Base-by-base conservation (phyloP, 2,797 vertebrate species). In the Pagetopsis macropterus region DNA sequence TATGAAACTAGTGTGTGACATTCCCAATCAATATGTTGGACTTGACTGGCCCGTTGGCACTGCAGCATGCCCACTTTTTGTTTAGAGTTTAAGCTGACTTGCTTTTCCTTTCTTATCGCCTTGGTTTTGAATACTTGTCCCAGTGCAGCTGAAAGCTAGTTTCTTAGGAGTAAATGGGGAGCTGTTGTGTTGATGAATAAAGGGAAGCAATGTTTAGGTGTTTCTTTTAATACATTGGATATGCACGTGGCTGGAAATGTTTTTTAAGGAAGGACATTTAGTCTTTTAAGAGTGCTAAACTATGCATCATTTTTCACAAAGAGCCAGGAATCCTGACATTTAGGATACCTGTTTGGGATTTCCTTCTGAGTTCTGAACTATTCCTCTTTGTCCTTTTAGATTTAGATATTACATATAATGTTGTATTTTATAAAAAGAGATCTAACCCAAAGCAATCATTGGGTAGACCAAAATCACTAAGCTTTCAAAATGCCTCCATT, bases 41-140 rank as follows among this genome's bases (percentile, higher is more conserved):
- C 73, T 81, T 76, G 70, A 87, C 82, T 82, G 74, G 58, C 48
- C 63, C 57, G 52, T 74, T 84, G 77, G 84, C 65, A 5, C 64
- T 21, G 52, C 43, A 62, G 72, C 63, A 17, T 48, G 50, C 33
- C 27, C 11, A 37, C 55, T 84, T 75, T 70, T 81, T 57, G 65
- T 74, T 81, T 76, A 62, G 72, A 76, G 57, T 78, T 81, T 62
- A 60, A 56, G 56, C 44, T 57, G 23, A 60, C 43, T 16, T 68
- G 63, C 40, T 60, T 23, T 3, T 45, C 54, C n/a, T 43, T 27
- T 16, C 15, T 63, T 14, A n/a, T 62, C 12, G 49, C 31, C 23
- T 33, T 1, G 4, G 37, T 62, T 50, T 48, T 67, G 33, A 84
- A 77, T 44, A 64, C 61, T 72, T 57, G 51, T 48, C 56, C 62